These are phyloP conservation scores for Cygnus buccinator DNA, from an alignment of 2,113 vertebrate genomes.

Conservation along the genomic window DNA sequence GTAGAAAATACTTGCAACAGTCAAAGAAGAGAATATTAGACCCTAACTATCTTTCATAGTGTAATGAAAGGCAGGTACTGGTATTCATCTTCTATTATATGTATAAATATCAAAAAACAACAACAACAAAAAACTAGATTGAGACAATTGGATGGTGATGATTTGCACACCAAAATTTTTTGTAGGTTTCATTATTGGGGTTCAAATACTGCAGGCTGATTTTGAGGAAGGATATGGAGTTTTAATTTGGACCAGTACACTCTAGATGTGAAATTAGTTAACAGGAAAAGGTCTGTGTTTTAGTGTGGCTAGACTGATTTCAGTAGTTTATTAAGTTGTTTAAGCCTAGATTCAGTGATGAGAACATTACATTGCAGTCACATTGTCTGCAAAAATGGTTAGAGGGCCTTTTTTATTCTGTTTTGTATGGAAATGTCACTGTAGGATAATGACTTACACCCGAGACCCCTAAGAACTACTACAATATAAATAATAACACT, in stretches of 20 bases:
- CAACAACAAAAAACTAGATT: neutral
- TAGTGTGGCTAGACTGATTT: neutral
- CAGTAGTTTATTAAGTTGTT: neutral
- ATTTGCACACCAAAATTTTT: neutral
- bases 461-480: neutral
- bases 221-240: neutral
- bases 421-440: neutral
- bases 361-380: neutral
- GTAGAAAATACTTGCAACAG: neutral
- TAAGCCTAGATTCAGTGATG: neutral
- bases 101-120: neutral
- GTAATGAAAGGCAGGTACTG: neutral
- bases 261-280: neutral
- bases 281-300: neutral
- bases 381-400: neutral
- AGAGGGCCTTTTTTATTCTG: neutral
- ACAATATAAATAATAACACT: neutral
- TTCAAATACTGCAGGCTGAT: neutral
- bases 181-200: neutral
- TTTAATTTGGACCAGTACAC: neutral
- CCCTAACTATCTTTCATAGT: fast-evolving
- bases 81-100: neutral
- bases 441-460: neutral
- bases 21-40: neutral
- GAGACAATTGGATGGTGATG: neutral